Conservation (phyloP, 2,113 vertebrate species). For the Pleuronectes platessa region DNA sequence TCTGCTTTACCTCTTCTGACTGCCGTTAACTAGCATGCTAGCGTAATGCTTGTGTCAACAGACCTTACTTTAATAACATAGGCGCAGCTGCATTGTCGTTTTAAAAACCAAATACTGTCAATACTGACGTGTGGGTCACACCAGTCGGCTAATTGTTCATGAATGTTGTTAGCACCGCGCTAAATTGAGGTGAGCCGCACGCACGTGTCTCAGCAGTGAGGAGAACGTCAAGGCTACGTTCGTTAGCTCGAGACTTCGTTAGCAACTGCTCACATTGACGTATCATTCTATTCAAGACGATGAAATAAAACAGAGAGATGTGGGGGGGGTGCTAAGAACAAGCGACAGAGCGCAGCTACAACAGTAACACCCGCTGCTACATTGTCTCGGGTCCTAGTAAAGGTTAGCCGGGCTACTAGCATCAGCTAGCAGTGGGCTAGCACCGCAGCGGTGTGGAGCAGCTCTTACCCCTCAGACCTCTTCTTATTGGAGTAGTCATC, state of each 20-base stretch:
- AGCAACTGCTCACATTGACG: neutral
- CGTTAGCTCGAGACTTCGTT: neutral
- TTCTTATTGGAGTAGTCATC: constrained; percentile 95
- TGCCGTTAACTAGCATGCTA: no score
- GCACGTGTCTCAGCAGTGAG: constrained; percentile 49
- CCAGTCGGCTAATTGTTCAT: no score
- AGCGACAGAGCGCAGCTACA: no score
- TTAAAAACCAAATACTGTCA: neutral
- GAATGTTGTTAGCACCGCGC: constrained; percentile 16
- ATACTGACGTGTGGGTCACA: no score
- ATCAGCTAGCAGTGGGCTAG: constrained; percentile 43
- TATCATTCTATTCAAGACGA: neutral
- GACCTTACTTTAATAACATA: no score
- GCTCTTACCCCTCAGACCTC: constrained; percentile 89
- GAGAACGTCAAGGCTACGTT: constrained; percentile 22
- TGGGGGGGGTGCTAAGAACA: neutral
- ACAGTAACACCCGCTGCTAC: neutral
- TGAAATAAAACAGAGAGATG: neutral
- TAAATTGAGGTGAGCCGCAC: constrained; percentile 36
- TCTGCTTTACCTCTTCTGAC: no score
- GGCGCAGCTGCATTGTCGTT: no score
- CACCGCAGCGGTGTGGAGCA: neutral
- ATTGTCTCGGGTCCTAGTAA: constrained; percentile 2
- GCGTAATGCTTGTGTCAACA: no score
- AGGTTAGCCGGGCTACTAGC: constrained; percentile 50